Evolutionary conservation across 2,113 vertebrate species (phyloP), one percentile per base, ranked within the genome.

Genomic region (Entelurus aequoreus): DNA sequence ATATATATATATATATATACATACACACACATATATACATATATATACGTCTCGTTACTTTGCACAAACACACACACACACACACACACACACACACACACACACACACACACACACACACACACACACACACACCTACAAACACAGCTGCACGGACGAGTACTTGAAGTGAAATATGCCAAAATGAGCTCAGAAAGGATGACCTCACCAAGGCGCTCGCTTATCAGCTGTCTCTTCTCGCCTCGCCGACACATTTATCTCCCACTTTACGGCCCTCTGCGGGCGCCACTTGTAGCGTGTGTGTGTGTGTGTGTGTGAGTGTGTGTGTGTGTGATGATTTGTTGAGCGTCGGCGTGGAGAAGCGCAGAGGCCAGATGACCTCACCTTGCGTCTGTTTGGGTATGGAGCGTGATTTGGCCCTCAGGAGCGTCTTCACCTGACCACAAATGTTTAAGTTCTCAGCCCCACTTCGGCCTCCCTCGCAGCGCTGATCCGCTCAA

Each of bases 101-200:
- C 28, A 28, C 28, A 28, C 28, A 28, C 28, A 28, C 28, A 28
- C 12, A 50, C 48, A 50, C 5, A 50, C 48, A 51, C 8, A 16
- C 16, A 16, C 16, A 51, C 16, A 51, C 19, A 21, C 49, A 51
- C 49, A 5, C 49, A 6, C 8, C 8, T 4, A 1, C 19, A 28
- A 4, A 59, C 57, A 59, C 16, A 47, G 42, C 16, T 59, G 42
- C 21, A 14, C 3, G 12, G 37, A 4, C 10, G 8, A 6, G 42
- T 8, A 19, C 44, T 48, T 59, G 16, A 19, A 51, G 60, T 72
- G 77, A 87, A 44, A 75, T 71, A 84, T 62, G 72, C 63, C 70
- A 59, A 69, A 55, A 82, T 81, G 72, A 85, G 49, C 74, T 85
- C 78, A 85, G 70, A 54, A 67, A 60, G 8, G 66, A 47, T 87